Percentiles rank a stretch among this genome's conserved stretches.
Conservation (phyloP, 1,140 invertebrate species). For the Leptopilina clavipes region DNA sequence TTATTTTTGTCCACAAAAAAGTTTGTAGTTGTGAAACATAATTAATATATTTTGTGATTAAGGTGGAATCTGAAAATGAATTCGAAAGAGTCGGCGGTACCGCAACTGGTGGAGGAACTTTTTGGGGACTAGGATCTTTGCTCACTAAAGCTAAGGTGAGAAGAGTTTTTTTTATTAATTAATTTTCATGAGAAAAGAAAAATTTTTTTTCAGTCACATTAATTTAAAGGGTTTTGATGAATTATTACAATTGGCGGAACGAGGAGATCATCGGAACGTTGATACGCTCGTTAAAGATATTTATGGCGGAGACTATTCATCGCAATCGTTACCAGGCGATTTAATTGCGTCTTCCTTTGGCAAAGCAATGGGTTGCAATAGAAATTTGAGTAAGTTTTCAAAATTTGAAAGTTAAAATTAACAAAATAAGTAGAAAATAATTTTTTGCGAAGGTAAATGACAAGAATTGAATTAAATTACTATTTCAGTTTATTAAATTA, state of each 20-base stretch:
- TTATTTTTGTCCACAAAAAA: too few species aligned
- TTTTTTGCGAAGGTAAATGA: too few species aligned
- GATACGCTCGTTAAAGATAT: conserved; percentile 88
- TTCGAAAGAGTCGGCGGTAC: conserved; percentile 85
- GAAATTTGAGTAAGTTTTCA: conserved; percentile 57
- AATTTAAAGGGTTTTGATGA: conserved; percentile 81
- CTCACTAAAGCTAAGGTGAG: conserved; percentile 81
- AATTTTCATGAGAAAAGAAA: too few species aligned
- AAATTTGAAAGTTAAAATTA: too few species aligned
- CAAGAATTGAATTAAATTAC: too few species aligned
- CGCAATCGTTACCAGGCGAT: conserved; percentile 80
- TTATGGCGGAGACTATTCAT: conserved; percentile 80
- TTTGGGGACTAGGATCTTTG: conserved; percentile 85
- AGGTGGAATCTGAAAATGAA: conserved; percentile 83
- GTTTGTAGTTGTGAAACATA: too few species aligned
- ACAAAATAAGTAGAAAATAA: too few species aligned
- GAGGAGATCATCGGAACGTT: conserved; percentile 83
- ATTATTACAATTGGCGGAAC: conserved; percentile 81
- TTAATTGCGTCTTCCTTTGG: conserved; percentile 88
- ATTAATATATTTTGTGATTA: too few species aligned
- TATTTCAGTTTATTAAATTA: too few species aligned
- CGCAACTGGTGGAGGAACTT: conserved; percentile 85
- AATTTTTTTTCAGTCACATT: background rate
- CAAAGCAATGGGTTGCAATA: conserved; percentile 76
- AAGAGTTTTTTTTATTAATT: background rate